Evolutionary conservation across 2,888 invertebrate genomes (phyloP).

Genomic region (Meganola albula): DNA sequence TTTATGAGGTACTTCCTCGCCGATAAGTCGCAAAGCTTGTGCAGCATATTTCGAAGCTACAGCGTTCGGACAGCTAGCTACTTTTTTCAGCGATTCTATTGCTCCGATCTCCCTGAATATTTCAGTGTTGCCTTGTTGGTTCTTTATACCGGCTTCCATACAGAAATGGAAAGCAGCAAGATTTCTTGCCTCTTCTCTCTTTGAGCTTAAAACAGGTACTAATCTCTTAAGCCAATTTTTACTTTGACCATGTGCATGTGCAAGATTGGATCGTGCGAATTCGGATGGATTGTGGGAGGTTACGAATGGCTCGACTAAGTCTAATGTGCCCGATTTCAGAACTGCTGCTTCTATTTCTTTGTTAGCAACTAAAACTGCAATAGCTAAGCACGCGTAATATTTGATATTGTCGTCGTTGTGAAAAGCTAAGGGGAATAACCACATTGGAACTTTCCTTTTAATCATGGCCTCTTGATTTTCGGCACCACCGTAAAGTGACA

Average conservation of each 20-base stretch:
- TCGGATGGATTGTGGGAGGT: conserved; percentile 95
- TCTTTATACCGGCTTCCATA: conserved; percentile 99
- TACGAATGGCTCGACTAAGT: conserved; percentile 97
- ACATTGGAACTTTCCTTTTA: conserved; percentile 94
- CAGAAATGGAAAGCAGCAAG: conserved; percentile 99
- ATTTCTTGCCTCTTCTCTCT: conserved; percentile 96
- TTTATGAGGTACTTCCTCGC: conserved; percentile 98
- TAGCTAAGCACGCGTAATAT: conserved; percentile 98
- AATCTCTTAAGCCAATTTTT: conserved; percentile 95
- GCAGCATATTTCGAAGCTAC: conserved; percentile 98
- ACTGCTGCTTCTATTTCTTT: conserved; percentile 99
- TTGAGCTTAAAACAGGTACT: conserved; percentile 95
- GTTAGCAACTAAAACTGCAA: conserved; percentile 96
- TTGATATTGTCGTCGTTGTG: conserved; percentile 97
- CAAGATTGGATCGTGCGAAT: conserved; percentile 94
- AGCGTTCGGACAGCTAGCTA: conserved; percentile 98
- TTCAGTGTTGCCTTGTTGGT: conserved; percentile 92
- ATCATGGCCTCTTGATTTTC: conserved; percentile 99
- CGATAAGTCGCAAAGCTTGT: conserved; percentile 93
- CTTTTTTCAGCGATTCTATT: conserved; percentile 95
- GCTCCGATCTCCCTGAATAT: conserved; percentile 97
- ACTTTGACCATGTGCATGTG: conserved; percentile 97
- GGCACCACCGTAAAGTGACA: conserved; percentile 96
- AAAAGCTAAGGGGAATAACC: conserved; percentile 98
- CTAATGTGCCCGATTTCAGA: conserved; percentile 95